Base-by-base conservation (phyloP, 2,888 invertebrate species). In the Augiades crinisus region DNA sequence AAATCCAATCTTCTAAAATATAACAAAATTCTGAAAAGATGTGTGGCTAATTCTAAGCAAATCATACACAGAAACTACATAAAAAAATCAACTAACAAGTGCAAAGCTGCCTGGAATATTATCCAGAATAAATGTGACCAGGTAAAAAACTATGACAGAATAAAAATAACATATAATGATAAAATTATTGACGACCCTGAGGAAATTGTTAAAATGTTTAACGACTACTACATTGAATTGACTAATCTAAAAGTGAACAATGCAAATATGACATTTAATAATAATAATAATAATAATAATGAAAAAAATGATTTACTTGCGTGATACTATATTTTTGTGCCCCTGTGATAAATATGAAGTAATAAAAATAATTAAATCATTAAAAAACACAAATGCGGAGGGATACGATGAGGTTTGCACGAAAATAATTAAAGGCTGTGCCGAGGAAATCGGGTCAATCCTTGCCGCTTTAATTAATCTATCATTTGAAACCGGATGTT, bases 341-440 rank as follows among this genome's bases (percentile, higher is more conserved):
- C 55, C 51, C 8, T n/a, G 47, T 19, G 27, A 43, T 13, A 16
- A 43, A 38, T 16, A 22, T 10, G 46, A 50, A 10, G 43, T 46
- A 3, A 14, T 10, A 5, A 41, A 34, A 41, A 13, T 34, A 6
- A 50, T 50, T 5, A 41, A 36, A 22, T n/a, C 31, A 13, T 10
- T 54, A 24, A 54, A 49, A n/a, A 40, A 54, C 10, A 54, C 27
- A 8, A 22, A 24, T 1, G 21, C 30, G 12, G 46, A 22, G 16
- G 54, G 45, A 5, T 45, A 50, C 21, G 54, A 54, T 40, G 31
- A 40, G 7, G 40, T 54, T 14, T 24, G 14, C 10, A 54, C 54
- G 3, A 54, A 50, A 19, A 40, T 54, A 7, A 34, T 54, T 7
- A 54, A 54, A 41, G 33, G 14, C 3, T 50, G 54, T 30, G 38